phyloP scores from a whole-genome alignment of 2,797 vertebrate species.

The Danio tinwini region DNA sequence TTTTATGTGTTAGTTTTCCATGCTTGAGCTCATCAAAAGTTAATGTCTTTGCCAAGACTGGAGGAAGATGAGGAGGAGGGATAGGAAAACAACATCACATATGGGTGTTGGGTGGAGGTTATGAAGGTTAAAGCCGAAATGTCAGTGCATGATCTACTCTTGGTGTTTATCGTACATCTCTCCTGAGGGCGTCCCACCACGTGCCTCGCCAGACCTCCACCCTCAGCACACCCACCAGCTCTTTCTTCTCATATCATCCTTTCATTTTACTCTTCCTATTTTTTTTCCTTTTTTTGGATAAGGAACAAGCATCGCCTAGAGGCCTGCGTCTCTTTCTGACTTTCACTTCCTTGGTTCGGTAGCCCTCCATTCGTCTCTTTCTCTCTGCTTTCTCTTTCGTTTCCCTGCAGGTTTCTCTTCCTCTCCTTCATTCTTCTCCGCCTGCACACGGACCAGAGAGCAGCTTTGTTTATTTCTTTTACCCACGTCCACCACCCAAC shows the following conservation, averaged over 20 bases:
- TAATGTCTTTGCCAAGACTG: not conserved
- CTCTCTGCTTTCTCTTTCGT: slow-evolving; percentile 1
- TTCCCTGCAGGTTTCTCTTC: slow-evolving; percentile 56
- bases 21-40: not conserved
- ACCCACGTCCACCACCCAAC: slow-evolving; percentile 37
- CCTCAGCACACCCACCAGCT: slow-evolving; percentile 28
- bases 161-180: slow-evolving; percentile 63
- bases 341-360: slow-evolving; percentile 41
- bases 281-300: slow-evolving; percentile 10
- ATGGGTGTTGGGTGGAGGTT: slow-evolving; percentile 70
- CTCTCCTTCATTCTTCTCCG: slow-evolving; percentile 63
- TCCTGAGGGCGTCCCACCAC: slow-evolving; percentile 66
- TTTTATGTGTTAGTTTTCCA: not conserved
- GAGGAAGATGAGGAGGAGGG: slow-evolving; percentile 67
- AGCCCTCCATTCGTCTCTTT: slow-evolving; percentile 16
- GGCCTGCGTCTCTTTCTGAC: slow-evolving; percentile 48
- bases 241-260: slow-evolving; percentile 32
- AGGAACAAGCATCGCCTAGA: slow-evolving; percentile 37
- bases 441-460: slow-evolving; percentile 61
- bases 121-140: slow-evolving; percentile 52
- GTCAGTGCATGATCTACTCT: slow-evolving; percentile 73
- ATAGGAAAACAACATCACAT: slow-evolving; percentile 73
- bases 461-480: slow-evolving; percentile 65
- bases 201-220: slow-evolving; percentile 53
- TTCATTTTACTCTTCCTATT: slow-evolving; percentile 13